phyloP scores from a whole-genome alignment of 1,140 invertebrate genomes.

The Andricus grossulariae region DNA sequence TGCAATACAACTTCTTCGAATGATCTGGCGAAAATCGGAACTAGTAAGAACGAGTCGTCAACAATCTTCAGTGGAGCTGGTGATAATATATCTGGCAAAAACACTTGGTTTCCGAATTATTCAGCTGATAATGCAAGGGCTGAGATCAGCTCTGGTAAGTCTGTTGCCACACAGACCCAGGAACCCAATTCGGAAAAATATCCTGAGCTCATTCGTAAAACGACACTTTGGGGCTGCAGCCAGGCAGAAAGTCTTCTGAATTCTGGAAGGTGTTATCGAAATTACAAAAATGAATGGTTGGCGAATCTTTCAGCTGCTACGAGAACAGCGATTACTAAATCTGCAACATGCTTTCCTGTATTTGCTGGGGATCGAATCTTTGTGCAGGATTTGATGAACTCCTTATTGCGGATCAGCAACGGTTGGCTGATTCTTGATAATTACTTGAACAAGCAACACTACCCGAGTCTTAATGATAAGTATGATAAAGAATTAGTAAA shows the following conservation, averaged over 20 bases:
- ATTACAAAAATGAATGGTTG: slow-evolving; percentile 56
- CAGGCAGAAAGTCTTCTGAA: slow-evolving; percentile 64
- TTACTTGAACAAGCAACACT: slow-evolving; percentile 69
- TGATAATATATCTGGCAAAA: slow-evolving; percentile 54
- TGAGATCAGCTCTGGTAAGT: slow-evolving; percentile 30
- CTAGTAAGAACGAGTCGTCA: slow-evolving; percentile 29
- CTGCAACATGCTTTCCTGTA: slow-evolving; percentile 64
- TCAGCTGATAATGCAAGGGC: slow-evolving; percentile 45
- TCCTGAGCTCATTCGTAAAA: slow-evolving; percentile 61
- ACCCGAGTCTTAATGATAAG: slow-evolving; percentile 61
- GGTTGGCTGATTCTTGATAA: slow-evolving; percentile 71
- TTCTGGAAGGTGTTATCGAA: slow-evolving; percentile 42
- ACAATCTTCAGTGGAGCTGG: slow-evolving; percentile 34
- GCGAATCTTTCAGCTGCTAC: slow-evolving; percentile 62
- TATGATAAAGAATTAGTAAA: slow-evolving; percentile 56
- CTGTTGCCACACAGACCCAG: slow-evolving; percentile 56
- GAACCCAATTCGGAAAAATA: slow-evolving; percentile 40
- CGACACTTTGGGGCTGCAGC: slow-evolving; percentile 62
- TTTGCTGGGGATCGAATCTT: slow-evolving; percentile 63
- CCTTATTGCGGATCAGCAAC: slow-evolving; percentile 66
- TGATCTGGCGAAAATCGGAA: slow-evolving; percentile 54
- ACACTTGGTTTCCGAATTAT: slow-evolving; percentile 55
- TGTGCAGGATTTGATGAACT: slow-evolving; percentile 64
- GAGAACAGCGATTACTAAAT: slow-evolving; percentile 65
- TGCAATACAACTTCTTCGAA: slow-evolving; percentile 65